These are phyloP conservation scores for Merluccius polli DNA, from an alignment of 2,797 vertebrate genomes.

Conservation along the genomic window DNA sequence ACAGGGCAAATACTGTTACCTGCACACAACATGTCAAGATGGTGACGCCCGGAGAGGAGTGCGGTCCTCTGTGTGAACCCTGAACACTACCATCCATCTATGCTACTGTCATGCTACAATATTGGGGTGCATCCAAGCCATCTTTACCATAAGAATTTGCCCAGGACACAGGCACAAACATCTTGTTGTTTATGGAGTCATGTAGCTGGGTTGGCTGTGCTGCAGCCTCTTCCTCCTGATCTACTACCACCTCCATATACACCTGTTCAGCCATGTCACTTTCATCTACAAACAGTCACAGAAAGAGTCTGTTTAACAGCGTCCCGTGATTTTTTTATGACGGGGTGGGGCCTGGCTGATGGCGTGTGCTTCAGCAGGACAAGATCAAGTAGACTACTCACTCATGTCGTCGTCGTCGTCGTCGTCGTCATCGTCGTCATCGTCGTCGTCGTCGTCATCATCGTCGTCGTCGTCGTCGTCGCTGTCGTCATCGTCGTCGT, in stretches of 20 bases:
- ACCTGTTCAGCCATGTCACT: conserved; percentile 87
- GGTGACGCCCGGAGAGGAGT: neutral
- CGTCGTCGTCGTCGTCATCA: conserved; percentile 62
- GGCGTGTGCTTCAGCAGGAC: neutral
- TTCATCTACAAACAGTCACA: conserved; percentile 46
- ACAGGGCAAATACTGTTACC: conserved; percentile 89
- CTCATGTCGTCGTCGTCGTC: conserved; percentile 77
- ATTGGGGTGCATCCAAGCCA: conserved; percentile 3
- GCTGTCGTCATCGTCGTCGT: neutral
- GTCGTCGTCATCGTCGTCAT: neutral
- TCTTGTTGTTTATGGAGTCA: conserved; percentile 78
- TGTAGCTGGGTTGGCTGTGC: conserved; percentile 76
- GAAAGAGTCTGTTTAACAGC: conserved; percentile 13
- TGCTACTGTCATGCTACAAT: neutral
- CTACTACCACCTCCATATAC: conserved; percentile 85
- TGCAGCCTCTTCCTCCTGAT: conserved; percentile 76
- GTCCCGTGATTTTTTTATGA: neutral
- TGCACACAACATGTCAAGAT: conserved; percentile 55
- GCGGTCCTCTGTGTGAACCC: neutral
- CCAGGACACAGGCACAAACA: conserved; percentile 83
- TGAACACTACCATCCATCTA: neutral
- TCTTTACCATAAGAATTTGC: conserved; percentile 82
- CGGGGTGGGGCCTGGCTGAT: neutral
- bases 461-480: conserved; percentile 62
- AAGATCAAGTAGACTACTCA: conserved; percentile 65